phyloP scores from a whole-genome alignment of 92 coral and sea anemone species.

The Zoanthus sociatus region DNA sequence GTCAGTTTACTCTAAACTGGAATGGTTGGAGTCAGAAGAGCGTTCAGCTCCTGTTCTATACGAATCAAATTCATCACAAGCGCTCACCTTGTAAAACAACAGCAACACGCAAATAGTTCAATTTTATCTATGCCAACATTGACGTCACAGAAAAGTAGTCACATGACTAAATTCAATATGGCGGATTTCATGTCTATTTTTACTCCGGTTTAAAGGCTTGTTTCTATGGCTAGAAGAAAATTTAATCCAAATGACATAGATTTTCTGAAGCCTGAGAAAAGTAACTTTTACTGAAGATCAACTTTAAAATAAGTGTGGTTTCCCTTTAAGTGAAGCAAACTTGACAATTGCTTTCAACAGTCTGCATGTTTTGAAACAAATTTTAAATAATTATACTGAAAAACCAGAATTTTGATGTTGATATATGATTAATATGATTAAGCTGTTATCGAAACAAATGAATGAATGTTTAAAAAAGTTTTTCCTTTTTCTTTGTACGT shows the following conservation, averaged over 20 bases:
- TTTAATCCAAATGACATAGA: background rate
- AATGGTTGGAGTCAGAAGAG: background rate
- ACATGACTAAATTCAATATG: background rate
- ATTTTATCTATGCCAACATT: background rate
- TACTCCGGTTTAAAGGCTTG: background rate
- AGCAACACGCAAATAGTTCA: background rate
- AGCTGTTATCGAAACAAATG: background rate
- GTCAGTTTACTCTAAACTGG: background rate
- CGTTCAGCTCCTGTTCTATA: background rate
- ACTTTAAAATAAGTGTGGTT: too few relatives aligned
- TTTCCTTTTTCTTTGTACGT: background rate
- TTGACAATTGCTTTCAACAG: background rate
- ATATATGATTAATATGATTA: background rate
- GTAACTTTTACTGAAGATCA: too few relatives aligned
- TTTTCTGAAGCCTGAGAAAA: background rate
- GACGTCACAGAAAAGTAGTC: too few relatives aligned
- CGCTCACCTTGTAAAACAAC: background rate
- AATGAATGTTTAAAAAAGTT: background rate
- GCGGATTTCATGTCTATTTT: background rate
- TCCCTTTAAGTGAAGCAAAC: background rate
- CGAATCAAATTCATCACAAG: background rate
- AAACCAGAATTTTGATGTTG: background rate
- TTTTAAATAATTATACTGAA: background rate
- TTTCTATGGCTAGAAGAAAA: background rate
- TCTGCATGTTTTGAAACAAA: background rate